These are phyloP conservation scores for Siniperca knerii DNA, from an alignment of 2,113 vertebrate genomes.

Conservation along the genomic window DNA sequence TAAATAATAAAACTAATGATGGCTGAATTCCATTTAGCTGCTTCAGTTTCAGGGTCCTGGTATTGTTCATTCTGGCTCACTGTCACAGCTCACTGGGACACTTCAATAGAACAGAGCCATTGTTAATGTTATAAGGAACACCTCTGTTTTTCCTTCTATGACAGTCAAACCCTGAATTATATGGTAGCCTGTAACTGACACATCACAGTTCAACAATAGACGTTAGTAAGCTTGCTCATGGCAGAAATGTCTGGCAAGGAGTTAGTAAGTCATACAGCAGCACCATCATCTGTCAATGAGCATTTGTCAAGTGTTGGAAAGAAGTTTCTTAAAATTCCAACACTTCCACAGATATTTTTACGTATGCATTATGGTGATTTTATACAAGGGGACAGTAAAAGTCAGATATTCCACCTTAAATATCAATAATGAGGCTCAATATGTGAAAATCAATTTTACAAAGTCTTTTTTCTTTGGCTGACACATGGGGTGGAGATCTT, in stretches of 20 bases:
- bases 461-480: neutral
- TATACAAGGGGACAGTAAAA: neutral
- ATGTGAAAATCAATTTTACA: neutral
- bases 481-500: neutral
- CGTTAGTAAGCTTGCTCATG: too few species aligned
- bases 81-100: neutral
- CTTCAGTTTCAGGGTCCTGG: neutral
- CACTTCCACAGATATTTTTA: neutral
- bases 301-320: neutral
- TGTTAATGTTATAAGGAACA: neutral
- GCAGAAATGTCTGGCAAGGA: neutral
- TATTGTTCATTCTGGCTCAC: neutral
- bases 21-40: neutral
- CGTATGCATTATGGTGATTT: neutral
- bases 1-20: neutral
- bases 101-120: neutral
- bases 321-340: neutral
- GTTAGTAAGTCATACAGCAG: neutral
- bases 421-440: neutral
- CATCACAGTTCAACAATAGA: neutral
- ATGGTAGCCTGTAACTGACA: neutral
- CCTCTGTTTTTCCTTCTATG: neutral
- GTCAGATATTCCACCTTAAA: neutral
- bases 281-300: neutral
- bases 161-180: neutral